These are phyloP conservation scores for Hormiphora californensis DNA, from an alignment of 37 sponge, comb jelly and placozoan genomes.

Conservation along the genomic window DNA sequence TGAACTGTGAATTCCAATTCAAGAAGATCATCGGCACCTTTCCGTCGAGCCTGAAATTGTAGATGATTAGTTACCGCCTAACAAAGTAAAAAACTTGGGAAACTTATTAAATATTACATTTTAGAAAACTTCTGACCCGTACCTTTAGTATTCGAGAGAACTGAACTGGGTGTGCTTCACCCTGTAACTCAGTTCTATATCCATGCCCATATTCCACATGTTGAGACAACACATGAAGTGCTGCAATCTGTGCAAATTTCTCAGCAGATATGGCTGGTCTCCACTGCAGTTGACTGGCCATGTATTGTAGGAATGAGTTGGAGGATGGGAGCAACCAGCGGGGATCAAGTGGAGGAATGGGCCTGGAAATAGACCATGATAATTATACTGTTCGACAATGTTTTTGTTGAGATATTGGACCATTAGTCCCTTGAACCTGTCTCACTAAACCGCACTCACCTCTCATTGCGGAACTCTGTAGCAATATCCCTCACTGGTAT, in stretches of 20 bases:
- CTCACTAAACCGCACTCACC: neutral
- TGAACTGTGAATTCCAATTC: conserved; percentile 6
- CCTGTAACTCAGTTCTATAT: too few species aligned
- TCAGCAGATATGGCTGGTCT: neutral
- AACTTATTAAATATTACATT: too few species aligned
- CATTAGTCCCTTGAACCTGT: too few species aligned
- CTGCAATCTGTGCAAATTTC: conserved; percentile 34
- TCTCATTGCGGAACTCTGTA: neutral
- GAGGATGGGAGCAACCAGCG: conserved; percentile 11
- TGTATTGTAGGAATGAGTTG: neutral
- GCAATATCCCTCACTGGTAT: conserved; percentile 18
- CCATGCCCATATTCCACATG: neutral
- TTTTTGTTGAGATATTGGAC: neutral
- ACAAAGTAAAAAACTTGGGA: too few species aligned
- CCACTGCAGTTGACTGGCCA: conserved; percentile 2
- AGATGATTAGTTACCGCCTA: too few species aligned
- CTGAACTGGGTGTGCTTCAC: too few species aligned
- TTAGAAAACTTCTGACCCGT: too few species aligned
- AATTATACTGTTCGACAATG: neutral
- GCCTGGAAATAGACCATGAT: neutral
- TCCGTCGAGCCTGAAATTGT: too few species aligned
- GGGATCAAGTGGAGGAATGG: neutral
- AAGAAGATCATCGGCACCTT: too few species aligned
- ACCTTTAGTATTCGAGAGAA: too few species aligned
- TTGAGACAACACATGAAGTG: conserved; percentile 16